Evolutionary conservation across 64 coral and sea anemone genomes (phyloP).

Genomic region (Dendrophyllia cribrosa): DNA sequence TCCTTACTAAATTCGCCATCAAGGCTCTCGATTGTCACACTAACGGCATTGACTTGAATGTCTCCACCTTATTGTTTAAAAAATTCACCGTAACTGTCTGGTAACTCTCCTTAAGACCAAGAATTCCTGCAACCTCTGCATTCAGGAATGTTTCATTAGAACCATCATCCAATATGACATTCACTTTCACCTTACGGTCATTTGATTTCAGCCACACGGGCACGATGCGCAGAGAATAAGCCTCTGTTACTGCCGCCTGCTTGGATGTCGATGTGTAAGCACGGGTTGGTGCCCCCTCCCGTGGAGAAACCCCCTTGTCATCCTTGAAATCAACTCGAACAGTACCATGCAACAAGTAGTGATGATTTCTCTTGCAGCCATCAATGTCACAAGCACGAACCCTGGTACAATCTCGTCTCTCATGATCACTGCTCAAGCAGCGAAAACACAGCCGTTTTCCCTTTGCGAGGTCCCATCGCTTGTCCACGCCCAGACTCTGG

Average conservation of each 20-base stretch:
- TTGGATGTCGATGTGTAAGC: background rate
- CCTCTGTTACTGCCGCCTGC: constrained; percentile 16
- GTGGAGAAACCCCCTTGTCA: no score
- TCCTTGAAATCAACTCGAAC: no score
- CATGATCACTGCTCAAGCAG: no score
- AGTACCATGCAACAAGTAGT: no score
- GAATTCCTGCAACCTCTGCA: constrained; percentile 59
- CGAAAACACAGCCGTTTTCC: no score
- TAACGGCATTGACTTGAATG: constrained; percentile 31
- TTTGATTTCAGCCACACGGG: constrained; percentile 61
- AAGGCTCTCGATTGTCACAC: constrained; percentile 26
- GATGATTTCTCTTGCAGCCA: no score
- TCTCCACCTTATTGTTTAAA: background rate
- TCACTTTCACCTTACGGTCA: constrained; percentile 60
- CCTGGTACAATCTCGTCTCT: no score
- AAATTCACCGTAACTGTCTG: constrained; percentile 55
- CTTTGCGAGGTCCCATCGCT: constrained; percentile 54
- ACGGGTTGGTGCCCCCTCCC: no score
- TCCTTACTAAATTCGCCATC: constrained; percentile 58
- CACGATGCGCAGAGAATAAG: constrained; percentile 54
- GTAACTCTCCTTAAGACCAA: constrained; percentile 31
- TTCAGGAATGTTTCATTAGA: constrained; percentile 81
- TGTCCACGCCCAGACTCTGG: background rate
- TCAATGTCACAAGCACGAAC: no score
- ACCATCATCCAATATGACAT: constrained; percentile 61